Conservation (phyloP, 2,888 invertebrate genomes). For the Synanthedon myopaeformis region DNA sequence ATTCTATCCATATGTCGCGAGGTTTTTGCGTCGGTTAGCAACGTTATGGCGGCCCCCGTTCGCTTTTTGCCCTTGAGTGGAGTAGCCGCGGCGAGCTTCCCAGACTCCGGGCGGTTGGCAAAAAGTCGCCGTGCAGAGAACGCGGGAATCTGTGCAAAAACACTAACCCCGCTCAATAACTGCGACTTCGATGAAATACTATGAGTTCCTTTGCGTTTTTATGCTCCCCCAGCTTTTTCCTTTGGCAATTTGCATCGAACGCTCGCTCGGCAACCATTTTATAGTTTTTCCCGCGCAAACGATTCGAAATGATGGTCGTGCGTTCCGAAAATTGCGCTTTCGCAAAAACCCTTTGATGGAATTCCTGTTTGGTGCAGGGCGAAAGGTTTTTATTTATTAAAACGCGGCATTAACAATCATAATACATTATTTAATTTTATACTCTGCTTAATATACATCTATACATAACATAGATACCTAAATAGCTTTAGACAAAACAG, state of each 20-base stretch:
- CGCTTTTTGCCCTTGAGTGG: slow-evolving; percentile 35
- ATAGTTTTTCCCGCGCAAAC: slow-evolving; percentile 44
- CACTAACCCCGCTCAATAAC: slow-evolving; percentile 56
- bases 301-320: slow-evolving; percentile 35
- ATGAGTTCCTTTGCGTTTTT: slow-evolving; percentile 64
- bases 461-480: too few relatives aligned
- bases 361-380: slow-evolving; percentile 49
- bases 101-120: slow-evolving; percentile 43
- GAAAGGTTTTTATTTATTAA: slow-evolving; percentile 4
- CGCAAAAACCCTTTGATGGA: slow-evolving; percentile 47
- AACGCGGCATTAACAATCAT: background rate
- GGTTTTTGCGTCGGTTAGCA: slow-evolving; percentile 45
- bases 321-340: slow-evolving; percentile 45
- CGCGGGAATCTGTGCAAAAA: slow-evolving; percentile 44
- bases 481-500: too few relatives aligned
- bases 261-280: slow-evolving; percentile 42
- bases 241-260: slow-evolving; percentile 56
- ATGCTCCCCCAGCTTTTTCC: slow-evolving; percentile 42
- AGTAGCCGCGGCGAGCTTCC: slow-evolving; percentile 42
- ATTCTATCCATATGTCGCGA: slow-evolving; percentile 59
- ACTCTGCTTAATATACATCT: too few relatives aligned
- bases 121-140: slow-evolving; percentile 34
- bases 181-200: slow-evolving; percentile 64
- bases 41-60: slow-evolving; percentile 45
- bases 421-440: background rate